Evolutionary conservation across 2,113 vertebrate species (phyloP).

Genomic region (Ursus arctos): DNA sequence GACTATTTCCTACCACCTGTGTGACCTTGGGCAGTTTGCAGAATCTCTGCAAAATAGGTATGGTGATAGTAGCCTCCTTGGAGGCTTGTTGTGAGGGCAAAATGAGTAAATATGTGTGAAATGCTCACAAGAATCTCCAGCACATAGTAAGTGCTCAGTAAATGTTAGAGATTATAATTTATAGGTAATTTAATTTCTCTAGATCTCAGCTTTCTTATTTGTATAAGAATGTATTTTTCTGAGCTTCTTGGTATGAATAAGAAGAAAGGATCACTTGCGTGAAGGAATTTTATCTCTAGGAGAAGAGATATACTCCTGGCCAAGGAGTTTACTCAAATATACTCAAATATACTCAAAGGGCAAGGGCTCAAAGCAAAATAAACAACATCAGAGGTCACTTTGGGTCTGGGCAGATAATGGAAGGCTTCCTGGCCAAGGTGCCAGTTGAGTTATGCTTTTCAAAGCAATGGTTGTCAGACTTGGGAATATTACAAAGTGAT

Average conservation of each 20-base stretch:
- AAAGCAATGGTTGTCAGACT: neutral
- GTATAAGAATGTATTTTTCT: neutral
- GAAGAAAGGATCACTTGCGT: neutral
- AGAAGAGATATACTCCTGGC: neutral
- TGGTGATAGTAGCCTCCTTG: neutral
- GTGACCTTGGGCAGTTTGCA: neutral
- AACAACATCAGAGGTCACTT: neutral
- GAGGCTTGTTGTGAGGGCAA: neutral
- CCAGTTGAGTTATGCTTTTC: neutral
- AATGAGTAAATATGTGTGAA: neutral
- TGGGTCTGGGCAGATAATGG: neutral
- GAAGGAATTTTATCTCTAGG: neutral
- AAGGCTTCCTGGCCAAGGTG: neutral
- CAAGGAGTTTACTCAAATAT: neutral
- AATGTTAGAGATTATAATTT: constrained; percentile 18
- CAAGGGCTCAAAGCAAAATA: neutral
- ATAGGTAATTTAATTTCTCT: neutral
- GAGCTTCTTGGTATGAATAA: neutral
- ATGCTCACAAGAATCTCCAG: neutral
- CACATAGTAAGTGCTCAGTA: neutral
- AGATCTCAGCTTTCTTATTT: neutral
- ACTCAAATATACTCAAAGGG: neutral
- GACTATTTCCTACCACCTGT: neutral
- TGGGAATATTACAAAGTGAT: neutral
- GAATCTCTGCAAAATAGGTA: neutral